Evolutionary conservation across 2,797 vertebrate genomes (phyloP).

Genomic region (Acestrorhynchus altus): DNA sequence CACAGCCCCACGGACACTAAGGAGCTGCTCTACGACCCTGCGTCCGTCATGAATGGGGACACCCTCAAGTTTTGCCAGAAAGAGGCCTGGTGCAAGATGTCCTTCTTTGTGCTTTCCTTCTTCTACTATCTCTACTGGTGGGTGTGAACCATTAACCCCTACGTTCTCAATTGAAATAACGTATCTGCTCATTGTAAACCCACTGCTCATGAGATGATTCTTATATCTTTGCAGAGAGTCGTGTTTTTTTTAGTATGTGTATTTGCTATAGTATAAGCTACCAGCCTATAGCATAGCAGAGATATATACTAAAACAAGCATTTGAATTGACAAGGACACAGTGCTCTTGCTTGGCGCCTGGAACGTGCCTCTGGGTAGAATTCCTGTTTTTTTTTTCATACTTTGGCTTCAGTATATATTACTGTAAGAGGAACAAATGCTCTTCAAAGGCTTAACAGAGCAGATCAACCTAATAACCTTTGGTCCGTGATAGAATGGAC

Average conservation of each 20-base stretch:
- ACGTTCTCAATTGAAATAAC: background rate
- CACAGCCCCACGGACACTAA: constrained; percentile 95
- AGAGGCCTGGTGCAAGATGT: constrained; percentile 99
- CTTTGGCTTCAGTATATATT: constrained; percentile 25
- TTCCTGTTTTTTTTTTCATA: constrained; percentile 24
- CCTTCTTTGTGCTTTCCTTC: constrained; percentile 97
- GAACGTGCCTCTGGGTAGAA: constrained; percentile 37
- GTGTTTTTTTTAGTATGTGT: constrained; percentile 20
- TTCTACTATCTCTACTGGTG: constrained; percentile 99
- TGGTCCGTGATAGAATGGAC: background rate
- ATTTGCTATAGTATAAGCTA: constrained; percentile 12
- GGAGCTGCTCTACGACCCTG: constrained; percentile 93
- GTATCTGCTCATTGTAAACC: background rate
- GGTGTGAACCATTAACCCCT: constrained; percentile 59
- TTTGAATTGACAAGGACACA: constrained; percentile 33
- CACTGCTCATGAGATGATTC: background rate
- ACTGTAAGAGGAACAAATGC: constrained; percentile 24
- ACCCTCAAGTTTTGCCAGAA: constrained; percentile 96
- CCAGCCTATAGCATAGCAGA: constrained; percentile 33
- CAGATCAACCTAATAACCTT: background rate
- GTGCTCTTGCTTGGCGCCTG: constrained; percentile 6
- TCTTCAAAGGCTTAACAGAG: background rate
- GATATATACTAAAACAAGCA: constrained; percentile 36
- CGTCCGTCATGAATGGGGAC: constrained; percentile 94
- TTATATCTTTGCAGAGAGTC: constrained; percentile 10